phyloP scores from a whole-genome alignment of 2,113 vertebrate genomes.

The Indicator indicator region DNA sequence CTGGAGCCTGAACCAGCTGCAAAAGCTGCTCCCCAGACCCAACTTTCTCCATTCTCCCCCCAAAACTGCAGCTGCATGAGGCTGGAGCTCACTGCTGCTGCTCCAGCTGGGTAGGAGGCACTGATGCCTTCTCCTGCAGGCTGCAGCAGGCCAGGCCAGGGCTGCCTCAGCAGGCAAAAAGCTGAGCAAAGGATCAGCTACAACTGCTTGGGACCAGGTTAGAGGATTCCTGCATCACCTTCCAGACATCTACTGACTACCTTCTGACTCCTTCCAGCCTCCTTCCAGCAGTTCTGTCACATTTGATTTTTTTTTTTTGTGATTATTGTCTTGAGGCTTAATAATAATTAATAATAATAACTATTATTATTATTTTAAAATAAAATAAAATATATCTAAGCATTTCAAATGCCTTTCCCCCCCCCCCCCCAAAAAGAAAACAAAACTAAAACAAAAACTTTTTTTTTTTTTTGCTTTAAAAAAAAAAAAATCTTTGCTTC shows the following conservation, averaged over 20 bases:
- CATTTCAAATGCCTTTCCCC: constrained; percentile 22
- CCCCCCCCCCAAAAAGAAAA: neutral
- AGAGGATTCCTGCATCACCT: neutral
- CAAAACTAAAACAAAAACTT: neutral
- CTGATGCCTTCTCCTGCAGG: too few species aligned
- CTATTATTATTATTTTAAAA: neutral
- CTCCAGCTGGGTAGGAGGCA: neutral
- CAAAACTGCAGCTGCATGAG: neutral
- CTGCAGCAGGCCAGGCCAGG: neutral
- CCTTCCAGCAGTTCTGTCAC: neutral
- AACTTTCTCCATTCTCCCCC: neutral
- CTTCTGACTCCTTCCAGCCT: neutral
- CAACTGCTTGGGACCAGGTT: neutral
- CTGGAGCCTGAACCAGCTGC: neutral
- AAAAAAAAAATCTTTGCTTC: neutral
- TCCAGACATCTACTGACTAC: neutral
- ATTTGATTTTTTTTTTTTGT: neutral
- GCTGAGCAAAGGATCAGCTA: neutral
- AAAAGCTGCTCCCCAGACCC: neutral
- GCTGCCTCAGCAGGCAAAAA: neutral
- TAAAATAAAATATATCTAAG: neutral
- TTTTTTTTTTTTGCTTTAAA: neutral
- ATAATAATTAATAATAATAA: too few species aligned
- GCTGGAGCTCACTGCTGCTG: neutral
- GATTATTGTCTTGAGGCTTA: neutral